Conservation (phyloP, 1,140 invertebrate species). For the Phymastichus coffea region DNA sequence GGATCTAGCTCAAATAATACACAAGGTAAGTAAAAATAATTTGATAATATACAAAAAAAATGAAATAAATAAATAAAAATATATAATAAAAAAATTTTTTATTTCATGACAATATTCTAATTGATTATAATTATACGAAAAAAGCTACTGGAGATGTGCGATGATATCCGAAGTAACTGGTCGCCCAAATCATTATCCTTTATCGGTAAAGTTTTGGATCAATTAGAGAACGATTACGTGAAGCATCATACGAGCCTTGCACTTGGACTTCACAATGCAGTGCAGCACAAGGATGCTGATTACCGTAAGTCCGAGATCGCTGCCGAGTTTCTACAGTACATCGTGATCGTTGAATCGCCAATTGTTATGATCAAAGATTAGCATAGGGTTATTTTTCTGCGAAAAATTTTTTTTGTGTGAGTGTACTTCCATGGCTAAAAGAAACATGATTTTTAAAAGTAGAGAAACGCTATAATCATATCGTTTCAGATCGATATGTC, state of each 20-base stretch:
- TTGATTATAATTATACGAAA: too few relatives aligned
- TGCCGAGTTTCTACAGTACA: neutral
- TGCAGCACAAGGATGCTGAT: constrained; percentile 49
- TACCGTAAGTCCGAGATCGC: constrained; percentile 46
- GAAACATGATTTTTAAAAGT: too few relatives aligned
- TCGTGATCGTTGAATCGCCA: too few relatives aligned
- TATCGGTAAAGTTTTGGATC: constrained; percentile 38
- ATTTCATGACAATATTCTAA: too few relatives aligned
- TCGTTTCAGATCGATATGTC: too few relatives aligned
- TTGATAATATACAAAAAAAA: too few relatives aligned
- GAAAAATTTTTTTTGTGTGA: too few relatives aligned
- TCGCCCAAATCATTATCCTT: constrained; percentile 40
- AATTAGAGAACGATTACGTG: constrained; percentile 48
- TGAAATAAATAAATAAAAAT: neutral
- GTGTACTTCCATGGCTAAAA: too few relatives aligned
- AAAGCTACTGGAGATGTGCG: constrained; percentile 51
- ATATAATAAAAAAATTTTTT: neutral
- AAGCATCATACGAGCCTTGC: constrained; percentile 52
- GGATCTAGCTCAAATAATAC: constrained; percentile 45
- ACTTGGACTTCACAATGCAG: constrained; percentile 48
- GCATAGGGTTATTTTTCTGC: neutral
- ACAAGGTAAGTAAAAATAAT: constrained; percentile 48
- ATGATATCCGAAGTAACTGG: constrained; percentile 45
- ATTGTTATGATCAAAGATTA: too few relatives aligned
- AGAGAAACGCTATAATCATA: too few relatives aligned